A percentile compares a stretch with the other conserved stretches of the same genome.
Evolutionary conservation across 2,888 invertebrate species (phyloP).

Genomic region (Melanargia galathea): DNA sequence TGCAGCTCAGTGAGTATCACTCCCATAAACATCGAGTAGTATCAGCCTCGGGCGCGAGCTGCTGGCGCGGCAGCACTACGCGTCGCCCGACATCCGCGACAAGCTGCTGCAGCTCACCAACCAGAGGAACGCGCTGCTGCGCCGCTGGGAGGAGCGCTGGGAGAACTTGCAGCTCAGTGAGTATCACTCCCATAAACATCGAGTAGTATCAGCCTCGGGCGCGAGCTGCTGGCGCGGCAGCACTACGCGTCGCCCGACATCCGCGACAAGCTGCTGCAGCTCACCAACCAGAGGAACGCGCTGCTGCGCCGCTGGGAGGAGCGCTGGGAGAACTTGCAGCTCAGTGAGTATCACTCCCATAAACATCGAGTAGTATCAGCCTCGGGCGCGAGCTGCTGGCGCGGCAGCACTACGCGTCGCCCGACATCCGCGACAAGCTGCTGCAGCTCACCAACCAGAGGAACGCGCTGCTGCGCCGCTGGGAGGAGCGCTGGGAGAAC

Average conservation of each 20-base stretch:
- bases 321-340: conserved; percentile 99
- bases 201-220: conserved; percentile 97
- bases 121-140: conserved; percentile 95
- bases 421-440: conserved; percentile 97
- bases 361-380: too few species aligned
- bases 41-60: conserved; percentile 97
- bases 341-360: conserved; percentile 91
- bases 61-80: conserved; percentile 96
- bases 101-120: conserved; percentile 95
- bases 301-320: conserved; percentile 99
- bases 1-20: conserved; percentile 94
- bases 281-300: conserved; percentile 96
- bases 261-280: conserved; percentile 94
- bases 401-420: conserved; percentile 96
- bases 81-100: conserved; percentile 96
- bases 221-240: conserved; percentile 94
- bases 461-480: conserved; percentile 95
- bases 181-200: too few species aligned
- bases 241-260: conserved; percentile 98
- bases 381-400: conserved; percentile 96
- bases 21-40: too few species aligned
- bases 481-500: conserved; percentile 99
- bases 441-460: conserved; percentile 95
- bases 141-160: conserved; percentile 99
- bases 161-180: conserved; percentile 98